phyloP scores from a whole-genome alignment of 2,797 vertebrate species.

The Alectoris magna region DNA sequence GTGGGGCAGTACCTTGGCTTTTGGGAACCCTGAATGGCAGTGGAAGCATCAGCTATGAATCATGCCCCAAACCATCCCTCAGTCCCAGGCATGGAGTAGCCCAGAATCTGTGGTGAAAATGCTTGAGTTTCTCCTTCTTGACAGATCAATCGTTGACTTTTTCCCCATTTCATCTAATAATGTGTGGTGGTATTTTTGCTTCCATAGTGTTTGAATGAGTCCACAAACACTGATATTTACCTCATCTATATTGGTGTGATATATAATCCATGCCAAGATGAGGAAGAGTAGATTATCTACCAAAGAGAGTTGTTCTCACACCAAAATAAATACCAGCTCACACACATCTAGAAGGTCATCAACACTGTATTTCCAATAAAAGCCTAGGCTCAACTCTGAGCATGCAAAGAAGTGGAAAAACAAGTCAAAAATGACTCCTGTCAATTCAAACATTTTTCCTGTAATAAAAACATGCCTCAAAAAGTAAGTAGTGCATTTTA shows the following conservation, averaged over 20 bases:
- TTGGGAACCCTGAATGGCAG: not conserved
- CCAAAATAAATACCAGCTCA: not conserved
- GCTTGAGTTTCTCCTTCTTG: not conserved
- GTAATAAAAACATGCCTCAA: not conserved
- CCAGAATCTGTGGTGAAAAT: not conserved
- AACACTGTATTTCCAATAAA: slow-evolving; percentile 10
- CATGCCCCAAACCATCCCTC: not conserved
- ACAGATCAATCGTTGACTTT: not conserved
- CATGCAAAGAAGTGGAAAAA: not conserved
- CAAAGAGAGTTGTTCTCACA: not conserved
- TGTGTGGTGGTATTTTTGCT: not conserved
- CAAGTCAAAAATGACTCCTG: not conserved
- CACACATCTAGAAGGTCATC: not conserved
- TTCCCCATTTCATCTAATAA: not conserved
- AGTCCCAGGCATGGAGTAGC: rapidly evolving
- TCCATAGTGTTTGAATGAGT: not conserved
- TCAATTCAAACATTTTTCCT: not conserved
- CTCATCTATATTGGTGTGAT: not conserved
- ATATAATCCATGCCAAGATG: not conserved
- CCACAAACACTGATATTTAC: slow-evolving; percentile 10
- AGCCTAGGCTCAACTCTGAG: not conserved
- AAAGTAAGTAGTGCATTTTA: not conserved
- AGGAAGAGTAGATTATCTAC: not conserved
- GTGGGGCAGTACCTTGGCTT: not conserved
- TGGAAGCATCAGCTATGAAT: not conserved